Conservation (phyloP, 2,888 invertebrate species). For the Diachrysia chrysitis region DNA sequence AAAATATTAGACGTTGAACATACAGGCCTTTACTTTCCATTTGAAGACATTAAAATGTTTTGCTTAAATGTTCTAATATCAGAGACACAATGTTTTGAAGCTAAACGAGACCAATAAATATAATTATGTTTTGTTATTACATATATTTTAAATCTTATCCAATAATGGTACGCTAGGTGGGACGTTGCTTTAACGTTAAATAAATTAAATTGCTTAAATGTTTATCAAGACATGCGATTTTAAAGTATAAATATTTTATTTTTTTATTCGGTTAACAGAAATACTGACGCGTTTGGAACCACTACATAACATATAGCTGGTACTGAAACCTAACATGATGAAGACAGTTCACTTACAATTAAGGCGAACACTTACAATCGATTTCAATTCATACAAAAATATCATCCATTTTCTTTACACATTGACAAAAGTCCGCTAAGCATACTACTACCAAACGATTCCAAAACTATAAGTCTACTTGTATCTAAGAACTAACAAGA, state of each 20-base stretch:
- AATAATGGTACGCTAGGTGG: conserved; percentile 86
- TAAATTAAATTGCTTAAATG: conserved; percentile 66
- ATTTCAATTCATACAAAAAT: conserved; percentile 87
- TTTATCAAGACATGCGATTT: conserved; percentile 63
- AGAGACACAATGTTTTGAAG: conserved; percentile 56
- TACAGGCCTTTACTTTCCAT: conserved; percentile 63
- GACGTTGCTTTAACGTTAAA: conserved; percentile 64
- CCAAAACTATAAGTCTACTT: conserved; percentile 53
- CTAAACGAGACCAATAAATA: conserved; percentile 55
- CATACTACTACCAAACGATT: conserved; percentile 69
- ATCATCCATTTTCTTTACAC: conserved; percentile 85
- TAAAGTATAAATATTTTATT: conserved; percentile 43
- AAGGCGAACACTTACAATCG: conserved; percentile 80
- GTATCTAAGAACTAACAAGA: conserved; percentile 49
- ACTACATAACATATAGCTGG: conserved; percentile 28
- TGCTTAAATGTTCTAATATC: conserved; percentile 62
- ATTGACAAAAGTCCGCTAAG: conserved; percentile 81
- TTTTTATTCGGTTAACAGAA: conserved; percentile 35
- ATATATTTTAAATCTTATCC: conserved; percentile 72
- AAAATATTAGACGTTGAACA: conserved; percentile 69
- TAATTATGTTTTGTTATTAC: conserved; percentile 55
- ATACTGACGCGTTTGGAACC: conserved; percentile 36
- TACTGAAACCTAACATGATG: conserved; percentile 45
- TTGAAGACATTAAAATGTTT: conserved; percentile 51
- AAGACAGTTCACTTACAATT: conserved; percentile 68